Percentiles rank a stretch among this genome's conserved stretches.
Conservation (phyloP, 2,113 vertebrate species). For the Corydoras sp. region DNA sequence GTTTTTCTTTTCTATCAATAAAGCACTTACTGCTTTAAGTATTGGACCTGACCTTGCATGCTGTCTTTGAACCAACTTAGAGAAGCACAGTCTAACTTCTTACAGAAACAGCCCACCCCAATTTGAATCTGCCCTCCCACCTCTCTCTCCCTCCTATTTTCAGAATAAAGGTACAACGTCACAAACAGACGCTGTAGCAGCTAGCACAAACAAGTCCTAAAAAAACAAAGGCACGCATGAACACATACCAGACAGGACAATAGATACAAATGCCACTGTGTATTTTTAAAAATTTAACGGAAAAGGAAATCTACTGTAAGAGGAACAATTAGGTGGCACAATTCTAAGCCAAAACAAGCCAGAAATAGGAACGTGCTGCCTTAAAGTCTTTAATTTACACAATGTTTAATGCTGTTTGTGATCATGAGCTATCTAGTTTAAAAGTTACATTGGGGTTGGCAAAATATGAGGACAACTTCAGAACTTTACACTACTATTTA, state of each 20-base stretch:
- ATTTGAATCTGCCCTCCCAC: slow-evolving; percentile 36
- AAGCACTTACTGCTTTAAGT: slow-evolving; percentile 88
- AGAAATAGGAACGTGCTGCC: slow-evolving; percentile 45
- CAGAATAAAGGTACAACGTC: slow-evolving; percentile 51
- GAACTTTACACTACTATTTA: too few relatives aligned
- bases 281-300: slow-evolving; percentile 54
- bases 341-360: slow-evolving; percentile 57
- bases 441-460: too few relatives aligned
- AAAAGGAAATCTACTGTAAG: slow-evolving; percentile 63
- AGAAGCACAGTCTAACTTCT: slow-evolving; percentile 68
- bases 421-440: too few relatives aligned
- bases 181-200: slow-evolving; percentile 50
- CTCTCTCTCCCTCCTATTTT: slow-evolving; percentile 19
- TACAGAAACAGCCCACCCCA: slow-evolving; percentile 34
- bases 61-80: slow-evolving; percentile 76
- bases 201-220: slow-evolving; percentile 50
- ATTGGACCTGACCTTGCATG: slow-evolving; percentile 77
- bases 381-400: too few relatives aligned
- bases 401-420: too few relatives aligned
- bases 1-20: slow-evolving; percentile 75
- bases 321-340: slow-evolving; percentile 55
- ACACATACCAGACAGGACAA: slow-evolving; percentile 49
- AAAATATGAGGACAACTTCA: too few relatives aligned
- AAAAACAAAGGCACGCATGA: slow-evolving; percentile 37
- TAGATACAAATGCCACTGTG: slow-evolving; percentile 57